Percentiles rank a stretch among this genome's conserved stretches.
phyloP scores from a whole-genome alignment of 2,797 vertebrate genomes.

The Harpagifer antarcticus region DNA sequence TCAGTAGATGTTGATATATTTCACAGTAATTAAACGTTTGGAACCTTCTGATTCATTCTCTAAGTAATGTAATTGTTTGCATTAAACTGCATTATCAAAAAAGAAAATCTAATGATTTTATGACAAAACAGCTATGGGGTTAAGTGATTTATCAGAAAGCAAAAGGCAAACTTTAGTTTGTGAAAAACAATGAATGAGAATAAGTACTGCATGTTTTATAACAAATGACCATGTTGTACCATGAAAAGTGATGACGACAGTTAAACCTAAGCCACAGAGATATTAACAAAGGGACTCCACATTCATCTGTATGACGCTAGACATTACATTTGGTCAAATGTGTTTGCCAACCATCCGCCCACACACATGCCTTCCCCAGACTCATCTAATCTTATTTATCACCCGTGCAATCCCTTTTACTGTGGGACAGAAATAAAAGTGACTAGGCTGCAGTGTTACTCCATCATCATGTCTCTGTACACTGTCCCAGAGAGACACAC shows the following conservation, averaged over 20 bases:
- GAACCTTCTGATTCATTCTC: not conserved
- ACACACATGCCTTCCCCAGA: conserved; percentile 31
- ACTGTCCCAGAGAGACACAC: not conserved
- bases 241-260: conserved; percentile 5
- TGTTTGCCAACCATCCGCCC: conserved; percentile 30
- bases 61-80: not conserved
- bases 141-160: no score
- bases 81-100: not conserved
- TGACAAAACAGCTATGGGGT: not conserved
- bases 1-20: no score
- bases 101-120: no score
- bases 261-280: conserved; percentile 8
- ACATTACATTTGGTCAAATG: conserved; percentile 39
- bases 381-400: conserved; percentile 61
- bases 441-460: conserved; percentile 41
- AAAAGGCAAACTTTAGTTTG: no score
- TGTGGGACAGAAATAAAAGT: conserved; percentile 46
- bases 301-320: conserved; percentile 34
- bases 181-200: not conserved
- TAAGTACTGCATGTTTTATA: not conserved
- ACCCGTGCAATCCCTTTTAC: conserved; percentile 62
- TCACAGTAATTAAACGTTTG: no score
- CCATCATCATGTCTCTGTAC: conserved; percentile 53
- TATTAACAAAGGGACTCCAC: conserved; percentile 1
- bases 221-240: not conserved